Evolutionary conservation across 2,797 vertebrate genomes (phyloP), one percentile per base, ranked within the genome.

Genomic region (Coluber constrictor): DNA sequence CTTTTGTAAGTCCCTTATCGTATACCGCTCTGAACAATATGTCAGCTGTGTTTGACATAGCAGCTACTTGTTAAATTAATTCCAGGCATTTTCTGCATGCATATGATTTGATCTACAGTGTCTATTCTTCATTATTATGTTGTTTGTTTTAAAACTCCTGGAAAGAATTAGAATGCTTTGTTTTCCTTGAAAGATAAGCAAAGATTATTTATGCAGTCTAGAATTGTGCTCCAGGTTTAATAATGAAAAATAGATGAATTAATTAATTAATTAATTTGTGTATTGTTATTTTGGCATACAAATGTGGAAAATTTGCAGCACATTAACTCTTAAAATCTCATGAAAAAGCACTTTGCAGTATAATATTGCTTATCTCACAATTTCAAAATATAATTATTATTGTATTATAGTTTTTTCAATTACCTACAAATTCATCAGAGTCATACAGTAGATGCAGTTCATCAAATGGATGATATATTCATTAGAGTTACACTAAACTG

Each of bases 31-130:
- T 94, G 29, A 88, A 94, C 86, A 89, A 83, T 47, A 90, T 47
- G 63, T 90, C 8, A 15, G 29, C 15, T 93, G 59, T 92, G 18
- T 92, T 74, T 89, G 70, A 83, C 56, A 92, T 2, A 57, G 1
- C 43, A n/a, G 12, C 9, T 94, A 83, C 86, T 89, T 83, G 83
- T 92, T 90, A 90, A 94, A 63, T 91, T 95, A 70, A 74, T 94
- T 23, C 90, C 8, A 92, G 29, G 90, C 12, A 16, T 43, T 18
- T 12, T 92, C 47, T 92, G 12, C 27, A 6, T 55, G 90, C 87
- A 3, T 83, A 60, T 15, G 29, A 90, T 95, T 92, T 94, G 43
- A 88, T 94, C 94, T 90, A 7, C 55, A 89, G 5, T 11, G 7
- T 94, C 54, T 43, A n/a, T 70, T 66, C 32, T 79, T 2, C 0